These are phyloP conservation scores for Grallaria varia DNA, from an alignment of 2,113 vertebrate species.

Conservation along the genomic window DNA sequence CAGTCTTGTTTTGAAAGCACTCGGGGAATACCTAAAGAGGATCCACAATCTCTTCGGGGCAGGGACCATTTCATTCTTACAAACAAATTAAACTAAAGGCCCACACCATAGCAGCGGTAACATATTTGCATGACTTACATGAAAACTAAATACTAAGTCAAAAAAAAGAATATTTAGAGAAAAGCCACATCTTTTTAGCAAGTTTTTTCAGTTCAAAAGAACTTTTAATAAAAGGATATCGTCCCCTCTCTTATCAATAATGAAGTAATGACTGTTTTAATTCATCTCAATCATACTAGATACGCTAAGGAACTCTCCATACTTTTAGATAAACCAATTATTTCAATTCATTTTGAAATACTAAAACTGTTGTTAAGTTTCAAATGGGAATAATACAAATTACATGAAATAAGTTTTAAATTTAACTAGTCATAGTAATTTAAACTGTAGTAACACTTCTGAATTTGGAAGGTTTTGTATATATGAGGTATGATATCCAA, in stretches of 20 bases:
- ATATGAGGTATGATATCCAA: constrained; percentile 26
- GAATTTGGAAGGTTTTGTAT: constrained; percentile 41
- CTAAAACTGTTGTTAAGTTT: not conserved
- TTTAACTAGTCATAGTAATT: constrained; percentile 19
- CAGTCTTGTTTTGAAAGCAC: not conserved
- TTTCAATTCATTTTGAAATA: constrained; percentile 17
- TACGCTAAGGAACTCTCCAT: not conserved
- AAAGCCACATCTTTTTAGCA: not conserved
- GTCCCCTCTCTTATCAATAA: not conserved
- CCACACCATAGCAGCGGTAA: constrained; percentile 16
- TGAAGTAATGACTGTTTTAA: not conserved
- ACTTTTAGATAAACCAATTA: constrained; percentile 12
- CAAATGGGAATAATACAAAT: constrained; percentile 18
- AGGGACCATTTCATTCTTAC: not conserved
- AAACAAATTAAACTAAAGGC: not conserved
- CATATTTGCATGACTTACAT: not conserved
- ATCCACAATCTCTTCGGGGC: not conserved
- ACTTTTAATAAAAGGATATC: constrained; percentile 13
- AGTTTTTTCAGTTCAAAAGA: not conserved
- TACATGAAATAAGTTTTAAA: not conserved
- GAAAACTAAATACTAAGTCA: not conserved
- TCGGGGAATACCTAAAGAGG: not conserved
- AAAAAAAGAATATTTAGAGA: not conserved
- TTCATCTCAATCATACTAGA: constrained; percentile 21
- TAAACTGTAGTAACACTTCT: constrained; percentile 16